These are phyloP conservation scores for Palythoa heliodiscus DNA, from an alignment of 92 coral and sea anemone species.

Conservation along the genomic window DNA sequence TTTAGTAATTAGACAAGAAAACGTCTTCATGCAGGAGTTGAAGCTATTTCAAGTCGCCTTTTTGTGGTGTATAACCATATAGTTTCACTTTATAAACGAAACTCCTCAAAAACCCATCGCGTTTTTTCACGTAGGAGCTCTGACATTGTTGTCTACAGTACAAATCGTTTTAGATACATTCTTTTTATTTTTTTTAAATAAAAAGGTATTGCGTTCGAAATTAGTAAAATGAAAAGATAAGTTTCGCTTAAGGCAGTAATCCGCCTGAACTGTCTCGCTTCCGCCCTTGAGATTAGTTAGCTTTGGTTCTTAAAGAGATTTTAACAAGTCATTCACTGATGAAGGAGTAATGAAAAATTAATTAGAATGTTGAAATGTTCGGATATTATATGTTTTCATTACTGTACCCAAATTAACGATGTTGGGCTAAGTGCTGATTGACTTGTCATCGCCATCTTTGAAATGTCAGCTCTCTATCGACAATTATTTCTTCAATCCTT, in stretches of 20 bases:
- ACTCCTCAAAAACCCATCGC: background rate
- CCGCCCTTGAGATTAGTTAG: conserved; percentile 30
- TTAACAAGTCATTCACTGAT: conserved; percentile 49
- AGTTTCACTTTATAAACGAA: background rate
- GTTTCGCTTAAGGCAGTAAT: background rate
- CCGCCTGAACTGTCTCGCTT: conserved; percentile 10
- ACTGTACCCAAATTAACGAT: conserved; percentile 26
- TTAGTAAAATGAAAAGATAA: background rate
- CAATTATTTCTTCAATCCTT: conserved; percentile 5
- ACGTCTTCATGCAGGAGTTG: background rate
- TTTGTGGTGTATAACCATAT: background rate
- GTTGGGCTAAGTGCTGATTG: conserved; percentile 23
- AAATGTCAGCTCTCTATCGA: conserved; percentile 23
- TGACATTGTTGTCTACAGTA: background rate
- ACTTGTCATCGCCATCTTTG: conserved; percentile 41
- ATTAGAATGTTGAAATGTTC: conserved; percentile 45
- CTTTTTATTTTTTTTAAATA: background rate
- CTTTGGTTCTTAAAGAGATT: conserved; percentile 26
- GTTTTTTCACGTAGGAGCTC: background rate
- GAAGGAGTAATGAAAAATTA: conserved; percentile 50
- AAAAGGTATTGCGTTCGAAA: background rate
- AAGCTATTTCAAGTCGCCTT: background rate
- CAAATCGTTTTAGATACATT: background rate
- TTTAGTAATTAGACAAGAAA: conserved; percentile 7
- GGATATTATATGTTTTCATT: conserved; percentile 31